Percentiles rank a stretch among this genome's conserved stretches.
These are phyloP conservation scores for Hybos culiciformis DNA, from an alignment of 2,888 invertebrate genomes.

Conservation along the genomic window DNA sequence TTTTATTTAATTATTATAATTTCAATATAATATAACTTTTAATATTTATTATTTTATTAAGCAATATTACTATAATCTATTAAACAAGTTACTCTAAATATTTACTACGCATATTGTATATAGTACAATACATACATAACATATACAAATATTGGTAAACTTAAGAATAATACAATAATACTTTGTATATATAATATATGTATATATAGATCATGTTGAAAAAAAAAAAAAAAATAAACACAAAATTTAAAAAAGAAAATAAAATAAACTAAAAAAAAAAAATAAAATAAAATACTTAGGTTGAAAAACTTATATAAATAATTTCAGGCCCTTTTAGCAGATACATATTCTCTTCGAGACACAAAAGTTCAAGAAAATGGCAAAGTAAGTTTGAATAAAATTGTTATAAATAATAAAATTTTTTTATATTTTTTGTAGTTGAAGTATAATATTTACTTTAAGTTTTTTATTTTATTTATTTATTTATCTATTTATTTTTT, in stretches of 20 bases:
- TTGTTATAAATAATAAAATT: too few species aligned
- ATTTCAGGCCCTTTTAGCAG: constrained; percentile 48
- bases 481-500: constrained; percentile 13
- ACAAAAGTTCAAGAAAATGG: constrained; percentile 74
- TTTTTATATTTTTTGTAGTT: not conserved
- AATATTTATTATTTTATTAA: too few species aligned
- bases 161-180: too few species aligned
- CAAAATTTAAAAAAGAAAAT: not conserved
- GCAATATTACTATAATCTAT: too few species aligned
- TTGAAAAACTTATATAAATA: too few species aligned
- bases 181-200: not conserved
- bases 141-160: too few species aligned
- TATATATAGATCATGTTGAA: constrained; percentile 1
- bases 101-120: too few species aligned
- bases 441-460: constrained; percentile 2
- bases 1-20: too few species aligned
- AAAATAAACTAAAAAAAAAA: not conserved
- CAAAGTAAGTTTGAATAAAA: constrained; percentile 50
- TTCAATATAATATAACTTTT: too few species aligned
- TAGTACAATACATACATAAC: too few species aligned
- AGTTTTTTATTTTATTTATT: constrained; percentile 9
- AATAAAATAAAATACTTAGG: not conserved
- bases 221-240: not conserved
- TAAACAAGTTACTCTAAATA: too few species aligned
- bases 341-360: constrained; percentile 42